Percentiles rank a stretch among this genome's conserved stretches.
Evolutionary conservation across 2,113 vertebrate genomes (phyloP).

Genomic region (Canis aureus): DNA sequence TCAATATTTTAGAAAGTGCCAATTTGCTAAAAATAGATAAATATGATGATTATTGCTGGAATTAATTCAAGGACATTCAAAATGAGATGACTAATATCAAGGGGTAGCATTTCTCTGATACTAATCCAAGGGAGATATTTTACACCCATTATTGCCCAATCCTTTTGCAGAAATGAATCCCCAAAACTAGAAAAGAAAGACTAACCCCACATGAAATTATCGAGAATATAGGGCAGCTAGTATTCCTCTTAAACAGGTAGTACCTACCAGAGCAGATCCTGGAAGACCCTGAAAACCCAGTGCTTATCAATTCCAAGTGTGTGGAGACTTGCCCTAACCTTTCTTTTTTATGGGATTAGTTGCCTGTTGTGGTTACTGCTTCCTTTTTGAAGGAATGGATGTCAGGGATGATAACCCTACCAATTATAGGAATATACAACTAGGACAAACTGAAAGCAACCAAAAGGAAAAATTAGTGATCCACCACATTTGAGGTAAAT

Average conservation of each 20-base stretch:
- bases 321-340: background rate
- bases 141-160: slow-evolving; percentile 61
- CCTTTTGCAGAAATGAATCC: slow-evolving; percentile 60
- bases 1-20: slow-evolving; percentile 80
- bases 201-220: slow-evolving; percentile 49
- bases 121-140: slow-evolving; percentile 73
- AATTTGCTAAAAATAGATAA: slow-evolving; percentile 85
- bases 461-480: background rate
- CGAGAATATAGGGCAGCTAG: slow-evolving; percentile 44
- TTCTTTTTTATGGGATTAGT: background rate
- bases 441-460: background rate
- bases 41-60: slow-evolving; percentile 84
- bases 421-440: background rate
- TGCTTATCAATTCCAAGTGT: background rate
- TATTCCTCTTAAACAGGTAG: background rate
- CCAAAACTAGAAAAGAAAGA: slow-evolving; percentile 32
- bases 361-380: background rate
- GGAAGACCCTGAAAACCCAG: background rate
- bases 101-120: slow-evolving; percentile 79
- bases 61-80: slow-evolving; percentile 86
- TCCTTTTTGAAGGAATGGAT: background rate
- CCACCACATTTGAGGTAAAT: background rate
- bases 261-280: background rate
- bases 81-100: slow-evolving; percentile 83
- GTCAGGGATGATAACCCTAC: background rate